Base-by-base conservation (phyloP, 2,888 invertebrate species). In the Drosophila longiperda region DNA sequence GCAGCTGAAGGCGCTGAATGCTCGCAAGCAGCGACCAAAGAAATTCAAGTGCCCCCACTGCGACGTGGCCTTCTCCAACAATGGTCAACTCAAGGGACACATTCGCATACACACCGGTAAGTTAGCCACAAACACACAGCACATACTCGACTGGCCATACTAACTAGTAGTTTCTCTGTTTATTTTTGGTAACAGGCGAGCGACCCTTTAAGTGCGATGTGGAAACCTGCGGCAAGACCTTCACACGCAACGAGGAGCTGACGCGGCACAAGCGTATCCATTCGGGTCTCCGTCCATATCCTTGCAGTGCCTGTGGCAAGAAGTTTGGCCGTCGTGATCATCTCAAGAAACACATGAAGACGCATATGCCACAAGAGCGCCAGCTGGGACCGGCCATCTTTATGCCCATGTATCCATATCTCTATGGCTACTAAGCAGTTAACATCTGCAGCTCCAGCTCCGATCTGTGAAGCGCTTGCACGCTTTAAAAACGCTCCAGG, bases 281-380 rank as follows among this genome's bases (percentile, higher is more conserved):
- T 92, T 97, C 97, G 0, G 98, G 98, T 0, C 94, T 97, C 0
- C 94, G 97, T 54, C 97, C 98, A 0, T 98, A 96, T 92, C 95
- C 97, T 0, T 99, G 99, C 91, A 94, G 95, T 0, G 95, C 96
- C 23, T 99, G 99, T 90, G 97, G 97, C 5, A 99, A 99, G 93
- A 95, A 97, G 74, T 99, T 99, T 91, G 98, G 98, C 0, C 94
- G 99, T 50, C 96, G 98, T 84, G 99, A 99, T 92, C 99, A 99
- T 92, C 94, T 99, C 67, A 98, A 98, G 93, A 99, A 99, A 90
- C 99, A 99, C 91, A 96, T 96, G 68, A 95, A 97, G 89, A 98
- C 98, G 0, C 98, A 99, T 90, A 94, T 93, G 83, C 92, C 95
- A 20, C 95, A 95, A 69, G 95, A 95, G 29, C 94, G 95, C 74